Evolutionary conservation across 1,140 invertebrate species (phyloP).

Genomic region (Wasmannia auropunctata): DNA sequence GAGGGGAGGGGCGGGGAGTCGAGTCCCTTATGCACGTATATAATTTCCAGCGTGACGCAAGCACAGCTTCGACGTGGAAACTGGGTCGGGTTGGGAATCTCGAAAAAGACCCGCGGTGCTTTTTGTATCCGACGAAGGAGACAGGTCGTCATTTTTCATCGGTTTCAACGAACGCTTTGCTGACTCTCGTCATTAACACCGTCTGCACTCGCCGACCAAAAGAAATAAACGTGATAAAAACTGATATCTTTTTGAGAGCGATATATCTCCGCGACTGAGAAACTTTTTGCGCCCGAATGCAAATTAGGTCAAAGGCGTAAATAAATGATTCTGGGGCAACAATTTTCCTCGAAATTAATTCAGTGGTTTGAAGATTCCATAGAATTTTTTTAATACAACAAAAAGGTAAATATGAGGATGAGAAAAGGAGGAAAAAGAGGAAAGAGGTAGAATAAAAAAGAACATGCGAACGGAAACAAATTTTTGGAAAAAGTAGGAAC

Average conservation of each 20-base stretch:
- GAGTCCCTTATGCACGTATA: slow-evolving; percentile 56
- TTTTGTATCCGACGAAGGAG: slow-evolving; percentile 12
- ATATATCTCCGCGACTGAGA: background rate
- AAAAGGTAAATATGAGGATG: background rate
- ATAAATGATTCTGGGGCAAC: background rate
- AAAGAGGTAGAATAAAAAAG: background rate
- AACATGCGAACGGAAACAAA: background rate
- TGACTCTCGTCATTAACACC: slow-evolving; percentile 25
- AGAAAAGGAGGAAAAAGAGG: background rate
- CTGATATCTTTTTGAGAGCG: background rate
- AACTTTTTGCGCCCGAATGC: background rate
- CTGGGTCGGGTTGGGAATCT: slow-evolving; percentile 50
- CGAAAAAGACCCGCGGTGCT: slow-evolving; percentile 34
- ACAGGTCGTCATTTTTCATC: slow-evolving; percentile 19
- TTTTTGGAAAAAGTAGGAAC: background rate
- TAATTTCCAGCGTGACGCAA: slow-evolving; percentile 62
- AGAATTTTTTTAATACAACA: background rate
- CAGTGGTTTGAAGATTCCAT: background rate
- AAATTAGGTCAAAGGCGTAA: slow-evolving; percentile 10
- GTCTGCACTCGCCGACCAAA: background rate
- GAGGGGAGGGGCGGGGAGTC: too few species aligned
- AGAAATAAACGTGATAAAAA: slow-evolving; percentile 32
- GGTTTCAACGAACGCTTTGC: slow-evolving; percentile 9
- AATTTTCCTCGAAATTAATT: background rate
- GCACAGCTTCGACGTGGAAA: slow-evolving; percentile 56